Evolutionary conservation across 2,888 invertebrate species (phyloP), one percentile per base, ranked within the genome.

Genomic region (Cistogaster globosa): DNA sequence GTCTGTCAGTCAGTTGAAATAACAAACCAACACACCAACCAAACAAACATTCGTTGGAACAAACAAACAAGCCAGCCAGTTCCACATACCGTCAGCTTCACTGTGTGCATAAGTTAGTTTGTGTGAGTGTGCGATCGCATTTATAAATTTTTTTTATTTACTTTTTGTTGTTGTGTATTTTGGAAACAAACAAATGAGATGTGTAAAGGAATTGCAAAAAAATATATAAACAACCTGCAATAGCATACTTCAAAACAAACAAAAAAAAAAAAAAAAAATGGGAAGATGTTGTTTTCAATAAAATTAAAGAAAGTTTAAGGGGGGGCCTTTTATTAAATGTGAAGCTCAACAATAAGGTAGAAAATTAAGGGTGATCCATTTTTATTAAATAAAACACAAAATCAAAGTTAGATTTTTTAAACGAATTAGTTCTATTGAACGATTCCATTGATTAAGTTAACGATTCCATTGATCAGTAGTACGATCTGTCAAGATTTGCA

Each of bases 141-240:
- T 48, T 63, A 42, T 55, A 18, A 18, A 14, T 62, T 72, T 48
- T 71, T 20, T 18, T 38, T 18, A 26, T 53, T 51, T 74, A 38
- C 8, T 38, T 67, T 45, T 38, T 67, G 84, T 71, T 80, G 71
- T 78, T 84, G 69, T 69, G 74, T 85, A 85, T 85, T 85, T 85
- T 85, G 75, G 82, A 91, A 91, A 91, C 91, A 91, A 91, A 91
- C 91, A 91, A 91, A 91, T 90, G 90, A 90, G 90, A 90, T 91
- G 91, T 89, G 89, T 88, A 90, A 90, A 89, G 89, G 90, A 91
- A 91, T 91, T 89, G 90, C 90, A 89, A 88, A 91, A 91, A 91
- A 90, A 53, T 53, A 9, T 48, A 90, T 89, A 88, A 90, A 90
- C 90, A 91, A 91, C 90, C 89, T 86, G 88, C 91, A 90, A 89